phyloP scores from a whole-genome alignment of 2,888 invertebrate genomes.

The Macrophya alboannulata region DNA sequence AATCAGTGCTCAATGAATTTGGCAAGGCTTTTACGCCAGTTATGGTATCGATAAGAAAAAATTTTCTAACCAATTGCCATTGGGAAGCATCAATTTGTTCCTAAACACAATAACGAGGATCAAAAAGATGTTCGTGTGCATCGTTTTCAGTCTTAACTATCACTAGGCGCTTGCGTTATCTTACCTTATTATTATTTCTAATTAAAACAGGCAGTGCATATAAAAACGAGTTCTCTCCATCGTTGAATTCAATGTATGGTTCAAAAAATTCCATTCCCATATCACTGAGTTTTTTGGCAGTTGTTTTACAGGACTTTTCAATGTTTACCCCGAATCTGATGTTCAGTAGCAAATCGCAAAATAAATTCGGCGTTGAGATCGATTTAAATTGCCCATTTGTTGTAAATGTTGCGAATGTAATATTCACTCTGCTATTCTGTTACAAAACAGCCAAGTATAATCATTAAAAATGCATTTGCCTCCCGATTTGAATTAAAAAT shows the following conservation, averaged over 20 bases:
- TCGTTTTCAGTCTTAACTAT: constrained; percentile 61
- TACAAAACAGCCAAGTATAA: constrained; percentile 57
- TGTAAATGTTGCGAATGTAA: constrained; percentile 78
- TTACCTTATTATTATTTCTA: constrained; percentile 79
- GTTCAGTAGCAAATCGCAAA: constrained; percentile 74
- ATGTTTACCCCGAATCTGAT: constrained; percentile 79
- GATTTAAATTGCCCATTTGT: constrained; percentile 78
- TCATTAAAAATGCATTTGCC: constrained; percentile 21
- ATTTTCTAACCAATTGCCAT: constrained; percentile 86
- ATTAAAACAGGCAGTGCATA: constrained; percentile 83
- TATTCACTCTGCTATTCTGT: constrained; percentile 78
- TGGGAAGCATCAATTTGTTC: constrained; percentile 78
- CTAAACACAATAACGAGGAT: constrained; percentile 59
- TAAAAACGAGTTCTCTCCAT: constrained; percentile 78
- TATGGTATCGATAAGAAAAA: constrained; percentile 85
- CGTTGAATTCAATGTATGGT: constrained; percentile 81
- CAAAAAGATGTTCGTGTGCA: constrained; percentile 66
- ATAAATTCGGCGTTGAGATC: constrained; percentile 73
- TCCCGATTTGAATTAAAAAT: constrained; percentile 9
- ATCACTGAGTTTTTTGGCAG: constrained; percentile 76
- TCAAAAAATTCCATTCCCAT: constrained; percentile 81
- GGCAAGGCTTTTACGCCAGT: constrained; percentile 76
- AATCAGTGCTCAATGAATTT: constrained; percentile 65
- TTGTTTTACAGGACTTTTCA: constrained; percentile 74
- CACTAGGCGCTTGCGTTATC: constrained; percentile 57